Evolutionary conservation across 2,888 invertebrate genomes (phyloP), one percentile per base, ranked within the genome.

Genomic region (Drosophila sordidula): DNA sequence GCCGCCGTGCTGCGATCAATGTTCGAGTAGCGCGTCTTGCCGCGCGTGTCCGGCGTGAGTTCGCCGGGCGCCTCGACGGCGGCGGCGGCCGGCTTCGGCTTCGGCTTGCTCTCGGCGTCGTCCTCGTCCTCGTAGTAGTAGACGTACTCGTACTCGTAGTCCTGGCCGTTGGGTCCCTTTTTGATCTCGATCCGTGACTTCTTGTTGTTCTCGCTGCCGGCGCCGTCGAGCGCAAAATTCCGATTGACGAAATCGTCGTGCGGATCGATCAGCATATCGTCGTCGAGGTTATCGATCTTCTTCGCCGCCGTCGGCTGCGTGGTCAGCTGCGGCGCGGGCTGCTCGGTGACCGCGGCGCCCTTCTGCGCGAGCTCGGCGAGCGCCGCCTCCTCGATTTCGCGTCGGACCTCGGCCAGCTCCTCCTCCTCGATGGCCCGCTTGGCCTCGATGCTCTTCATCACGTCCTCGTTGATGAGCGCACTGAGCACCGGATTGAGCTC

Each of bases 111-210:
- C 4, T 75, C 81, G 9, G 55, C 74, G 49, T 95, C 95, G 18
- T 96, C 96, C 4, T 96, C 96, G 75, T 97, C 97, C 82, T 97
- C 97, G 86, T 97, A 97, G 90, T 97, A 97, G 89, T 97, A 97
- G 26, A 97, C 96, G 90, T 97, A 97, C 90, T 97, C 97, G 89
- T 97, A 97, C 91, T 97, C 97, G 89, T 97, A 97, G 89, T 97
- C 97, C 91, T 97, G 96, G 2, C 97, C 97, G 87, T 97, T 97
- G 1, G 97, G 96, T 12, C 96, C 97, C 89, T 97, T 97, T 89
- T 97, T 97, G 34, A 97, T 95, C 93, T 97, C 95, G 79, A 96
- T 95, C 67, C 95, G 93, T 0, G 96, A 96, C 76, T 95, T 95
- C 69, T 94, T 94, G 73, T 94, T 94, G 81, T 95, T 95, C 89